Base-by-base conservation (phyloP, 92 coral and sea anemone genomes). In the Plumapathes pennacea region DNA sequence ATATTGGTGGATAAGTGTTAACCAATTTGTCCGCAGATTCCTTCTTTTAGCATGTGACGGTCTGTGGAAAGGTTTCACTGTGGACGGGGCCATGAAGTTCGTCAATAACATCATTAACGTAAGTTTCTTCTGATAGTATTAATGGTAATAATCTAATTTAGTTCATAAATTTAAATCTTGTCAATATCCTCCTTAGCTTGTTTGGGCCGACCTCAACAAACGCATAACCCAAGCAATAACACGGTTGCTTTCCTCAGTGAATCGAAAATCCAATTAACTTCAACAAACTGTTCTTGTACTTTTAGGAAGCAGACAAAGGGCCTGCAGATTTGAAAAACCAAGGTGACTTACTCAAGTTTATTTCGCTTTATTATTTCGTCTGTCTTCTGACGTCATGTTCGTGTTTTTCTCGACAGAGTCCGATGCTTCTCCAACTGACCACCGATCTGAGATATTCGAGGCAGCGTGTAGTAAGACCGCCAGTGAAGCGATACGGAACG, bases 41-140 rank as follows among this genome's bases (percentile, higher is more conserved):
- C 56, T 94, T 6, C 59, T 94, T 7, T 67, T 94, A 23, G 99
- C 99, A 0, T 94, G 99, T 54, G 99, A 94, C 57, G 99, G 99
- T 12, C 69, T 94, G 13, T 94, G 99, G 96, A 94, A 94, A 49
- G 99, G 96, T 13, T 94, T 94, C 55, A 62, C 96, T 4, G 99
- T 94, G 20, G 96, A 88, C 36, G 83, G 82, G 14, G 99, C 99
- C 0, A 29, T 94, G 10, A 84, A 84, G 42, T 94, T 81, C 48
- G 81, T 94, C 70, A 83, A 84, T 46, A 64, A 89, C 45, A 81
- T 94, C 4, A 34, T 92, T 8, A 85, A 88, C 76, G 98, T 92
- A 46, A 23, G 13, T 15, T 12, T 1, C 13, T 18, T 1, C 15
- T 14, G 32, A 4, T 2, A 47, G 5, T 2, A 13, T 46, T 13